Evolutionary conservation across 2,113 vertebrate species (phyloP).

Genomic region (Myanophis thanlyinensis): DNA sequence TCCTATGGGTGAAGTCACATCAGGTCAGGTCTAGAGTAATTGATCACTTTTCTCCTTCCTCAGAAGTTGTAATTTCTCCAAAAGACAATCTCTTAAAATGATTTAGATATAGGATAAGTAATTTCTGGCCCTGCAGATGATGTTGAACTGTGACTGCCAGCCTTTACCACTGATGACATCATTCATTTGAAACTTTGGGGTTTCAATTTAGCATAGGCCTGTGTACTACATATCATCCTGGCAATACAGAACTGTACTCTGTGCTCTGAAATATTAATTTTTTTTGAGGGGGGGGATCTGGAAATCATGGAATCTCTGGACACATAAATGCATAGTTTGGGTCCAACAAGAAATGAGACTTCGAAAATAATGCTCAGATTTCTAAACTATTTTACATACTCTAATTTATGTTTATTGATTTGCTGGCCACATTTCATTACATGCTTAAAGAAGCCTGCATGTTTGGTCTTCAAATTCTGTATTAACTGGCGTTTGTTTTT

Average conservation of each 20-base stretch:
- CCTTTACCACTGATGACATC: not conserved
- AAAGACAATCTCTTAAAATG: not conserved
- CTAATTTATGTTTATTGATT: not conserved
- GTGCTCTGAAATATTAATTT: not conserved
- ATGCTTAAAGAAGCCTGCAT: not conserved
- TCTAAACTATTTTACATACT: not conserved
- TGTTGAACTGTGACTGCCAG: not conserved
- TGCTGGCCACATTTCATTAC: not conserved
- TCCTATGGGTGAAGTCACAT: not conserved
- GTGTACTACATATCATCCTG: not conserved
- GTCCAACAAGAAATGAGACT: not conserved
- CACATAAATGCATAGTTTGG: not conserved
- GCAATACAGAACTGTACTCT: not conserved
- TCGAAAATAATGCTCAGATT: not conserved
- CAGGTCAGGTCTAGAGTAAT: not conserved
- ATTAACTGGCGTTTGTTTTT: no score
- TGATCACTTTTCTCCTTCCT: not conserved
- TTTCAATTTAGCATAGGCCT: not conserved
- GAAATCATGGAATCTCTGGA: not conserved
- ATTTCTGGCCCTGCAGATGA: not conserved
- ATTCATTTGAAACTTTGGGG: not conserved
- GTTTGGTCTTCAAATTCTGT: not conserved
- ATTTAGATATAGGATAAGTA: not conserved
- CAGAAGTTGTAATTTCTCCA: not conserved
- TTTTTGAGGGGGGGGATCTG: not conserved